Conservation (phyloP, 1,140 invertebrate species). For the Drosophila takahashii region DNA sequence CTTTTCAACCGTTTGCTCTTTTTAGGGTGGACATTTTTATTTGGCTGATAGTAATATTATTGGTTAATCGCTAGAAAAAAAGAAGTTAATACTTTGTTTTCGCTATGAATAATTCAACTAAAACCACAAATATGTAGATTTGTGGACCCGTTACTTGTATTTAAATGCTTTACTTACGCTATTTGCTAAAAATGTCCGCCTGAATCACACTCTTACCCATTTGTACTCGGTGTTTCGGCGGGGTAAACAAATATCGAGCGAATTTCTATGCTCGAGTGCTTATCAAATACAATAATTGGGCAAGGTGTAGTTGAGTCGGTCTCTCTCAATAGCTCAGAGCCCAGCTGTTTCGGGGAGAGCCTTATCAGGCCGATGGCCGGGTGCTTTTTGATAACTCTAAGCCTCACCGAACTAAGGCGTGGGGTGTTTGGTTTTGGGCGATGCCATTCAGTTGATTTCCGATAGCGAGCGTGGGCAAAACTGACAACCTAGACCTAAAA, state of each 20-base stretch:
- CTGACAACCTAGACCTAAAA: not conserved
- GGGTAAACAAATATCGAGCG: conserved; percentile 6
- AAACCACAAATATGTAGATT: not conserved
- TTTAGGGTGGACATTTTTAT: conserved; percentile 9
- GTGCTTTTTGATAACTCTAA: conserved; percentile 42
- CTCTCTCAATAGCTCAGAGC: conserved; percentile 1
- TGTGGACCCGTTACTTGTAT: not conserved
- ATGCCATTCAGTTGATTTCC: conserved; percentile 46
- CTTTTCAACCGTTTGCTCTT: not conserved
- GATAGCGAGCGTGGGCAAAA: conserved; percentile 18
- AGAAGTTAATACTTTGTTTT: not conserved
- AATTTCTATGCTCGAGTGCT: conserved; percentile 48
- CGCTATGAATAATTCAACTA: not conserved
- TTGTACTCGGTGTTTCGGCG: conserved; percentile 6
- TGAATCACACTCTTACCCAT: not conserved
- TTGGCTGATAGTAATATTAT: not conserved
- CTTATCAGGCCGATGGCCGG: conserved; percentile 51
- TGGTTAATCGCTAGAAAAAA: not conserved
- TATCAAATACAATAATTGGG: conserved; percentile 60
- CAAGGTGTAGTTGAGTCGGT: not conserved
- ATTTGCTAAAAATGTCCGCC: conserved; percentile 2
- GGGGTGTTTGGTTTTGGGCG: conserved; percentile 13
- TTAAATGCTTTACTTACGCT: not conserved
- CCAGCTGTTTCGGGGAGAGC: conserved; percentile 46
- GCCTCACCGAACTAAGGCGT: conserved; percentile 35